These are phyloP conservation scores for Lathamus discolor DNA, from an alignment of 2,113 vertebrate genomes.

Conservation along the genomic window DNA sequence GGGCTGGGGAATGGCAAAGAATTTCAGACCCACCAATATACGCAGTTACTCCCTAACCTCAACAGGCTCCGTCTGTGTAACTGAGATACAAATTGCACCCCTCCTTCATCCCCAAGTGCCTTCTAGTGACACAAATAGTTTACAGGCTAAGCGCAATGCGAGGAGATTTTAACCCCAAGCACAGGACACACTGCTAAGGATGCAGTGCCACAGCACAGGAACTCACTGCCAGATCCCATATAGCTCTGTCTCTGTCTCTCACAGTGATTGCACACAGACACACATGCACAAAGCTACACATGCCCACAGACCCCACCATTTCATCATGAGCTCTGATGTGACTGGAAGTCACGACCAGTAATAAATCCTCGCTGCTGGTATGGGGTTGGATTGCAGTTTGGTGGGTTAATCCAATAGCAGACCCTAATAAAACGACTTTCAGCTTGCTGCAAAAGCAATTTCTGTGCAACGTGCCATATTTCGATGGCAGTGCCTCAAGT, in stretches of 20 bases:
- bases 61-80: background rate
- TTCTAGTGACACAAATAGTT: background rate
- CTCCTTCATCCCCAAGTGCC: background rate
- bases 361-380: conserved; percentile 47
- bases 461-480: conserved; percentile 60
- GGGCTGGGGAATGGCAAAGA: background rate
- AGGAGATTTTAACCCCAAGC: conserved; percentile 42
- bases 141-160: background rate
- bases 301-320: background rate
- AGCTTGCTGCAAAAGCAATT: conserved; percentile 64
- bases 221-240: background rate
- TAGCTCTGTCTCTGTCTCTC: conserved; percentile 20
- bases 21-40: background rate
- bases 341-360: conserved; percentile 39
- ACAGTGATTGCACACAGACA: background rate
- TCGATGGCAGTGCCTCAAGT: conserved; percentile 36
- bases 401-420: conserved; percentile 54
- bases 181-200: background rate
- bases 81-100: background rate
- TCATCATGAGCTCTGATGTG: background rate
- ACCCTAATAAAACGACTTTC: conserved; percentile 49
- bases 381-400: conserved; percentile 28
- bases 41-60: background rate
- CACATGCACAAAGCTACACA: background rate
- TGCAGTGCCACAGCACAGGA: background rate